These are phyloP conservation scores for Coreoperca whiteheadi DNA, from an alignment of 2,113 vertebrate genomes.

Conservation along the genomic window DNA sequence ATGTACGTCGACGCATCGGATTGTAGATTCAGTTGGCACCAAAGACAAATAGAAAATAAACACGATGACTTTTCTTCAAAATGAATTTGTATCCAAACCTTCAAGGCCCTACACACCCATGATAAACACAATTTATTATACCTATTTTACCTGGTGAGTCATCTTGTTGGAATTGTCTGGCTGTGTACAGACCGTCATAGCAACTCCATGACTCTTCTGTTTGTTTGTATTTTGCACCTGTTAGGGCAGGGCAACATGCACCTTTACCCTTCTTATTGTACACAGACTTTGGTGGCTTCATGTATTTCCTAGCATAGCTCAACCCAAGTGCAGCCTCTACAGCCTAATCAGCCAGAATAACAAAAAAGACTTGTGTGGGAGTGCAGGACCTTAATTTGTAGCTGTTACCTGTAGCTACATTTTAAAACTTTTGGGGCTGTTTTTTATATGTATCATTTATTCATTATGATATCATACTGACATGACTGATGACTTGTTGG, in stretches of 20 bases:
- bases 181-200: background rate
- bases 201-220: background rate
- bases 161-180: background rate
- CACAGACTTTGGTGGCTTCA: background rate
- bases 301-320: background rate
- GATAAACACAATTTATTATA: conserved; percentile 1
- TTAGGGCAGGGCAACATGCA: background rate
- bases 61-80: background rate
- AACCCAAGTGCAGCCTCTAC: background rate
- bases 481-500: background rate
- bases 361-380: background rate
- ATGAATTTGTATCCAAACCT: background rate
- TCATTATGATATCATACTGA: background rate
- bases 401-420: no score
- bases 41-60: background rate
- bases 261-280: background rate
- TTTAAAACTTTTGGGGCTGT: background rate
- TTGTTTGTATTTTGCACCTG: conserved; percentile 1
- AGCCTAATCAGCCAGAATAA: background rate
- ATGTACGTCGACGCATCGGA: background rate
- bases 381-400: background rate
- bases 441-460: background rate
- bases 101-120: conserved; percentile 2
- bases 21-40: background rate
- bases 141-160: background rate